Evolutionary conservation across 2,113 vertebrate genomes (phyloP).

Genomic region (Eurystomus gularis): DNA sequence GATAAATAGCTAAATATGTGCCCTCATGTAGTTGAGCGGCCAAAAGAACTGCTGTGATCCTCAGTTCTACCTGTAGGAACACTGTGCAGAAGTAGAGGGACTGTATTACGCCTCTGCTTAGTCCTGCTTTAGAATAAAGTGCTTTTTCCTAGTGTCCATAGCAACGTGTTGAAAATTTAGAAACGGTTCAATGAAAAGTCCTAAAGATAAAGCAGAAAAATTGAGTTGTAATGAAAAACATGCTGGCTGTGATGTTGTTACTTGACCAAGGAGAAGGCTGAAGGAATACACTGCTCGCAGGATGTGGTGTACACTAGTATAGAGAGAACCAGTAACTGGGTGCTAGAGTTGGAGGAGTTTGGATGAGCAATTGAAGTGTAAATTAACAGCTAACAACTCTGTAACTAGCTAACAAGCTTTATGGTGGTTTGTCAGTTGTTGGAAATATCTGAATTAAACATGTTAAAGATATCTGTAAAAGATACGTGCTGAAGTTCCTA

Average conservation of each 20-base stretch:
- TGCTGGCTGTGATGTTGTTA: neutral
- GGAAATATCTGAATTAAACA: neutral
- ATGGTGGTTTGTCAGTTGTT: neutral
- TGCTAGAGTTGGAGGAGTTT: neutral
- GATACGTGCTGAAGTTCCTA: neutral
- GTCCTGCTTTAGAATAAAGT: neutral
- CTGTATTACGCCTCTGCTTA: neutral
- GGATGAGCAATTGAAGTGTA: neutral
- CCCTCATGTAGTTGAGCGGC: fast-evolving
- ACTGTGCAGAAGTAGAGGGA: neutral
- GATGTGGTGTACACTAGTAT: neutral
- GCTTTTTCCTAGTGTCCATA: neutral
- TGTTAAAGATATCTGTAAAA: neutral
- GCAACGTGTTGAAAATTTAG: conserved; percentile 14
- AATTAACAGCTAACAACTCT: neutral
- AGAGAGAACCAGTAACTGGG: neutral
- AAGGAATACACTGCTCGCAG: neutral
- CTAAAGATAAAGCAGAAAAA: conserved; percentile 2
- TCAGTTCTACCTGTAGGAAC: neutral
- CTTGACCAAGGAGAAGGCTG: neutral
- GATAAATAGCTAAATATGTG: neutral
- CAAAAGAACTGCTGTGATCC: neutral
- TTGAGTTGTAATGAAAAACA: neutral
- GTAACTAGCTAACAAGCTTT: neutral
- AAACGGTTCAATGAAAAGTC: neutral